phyloP scores from a whole-genome alignment of 2,888 invertebrate species.

The Dryomyza anilis region DNA sequence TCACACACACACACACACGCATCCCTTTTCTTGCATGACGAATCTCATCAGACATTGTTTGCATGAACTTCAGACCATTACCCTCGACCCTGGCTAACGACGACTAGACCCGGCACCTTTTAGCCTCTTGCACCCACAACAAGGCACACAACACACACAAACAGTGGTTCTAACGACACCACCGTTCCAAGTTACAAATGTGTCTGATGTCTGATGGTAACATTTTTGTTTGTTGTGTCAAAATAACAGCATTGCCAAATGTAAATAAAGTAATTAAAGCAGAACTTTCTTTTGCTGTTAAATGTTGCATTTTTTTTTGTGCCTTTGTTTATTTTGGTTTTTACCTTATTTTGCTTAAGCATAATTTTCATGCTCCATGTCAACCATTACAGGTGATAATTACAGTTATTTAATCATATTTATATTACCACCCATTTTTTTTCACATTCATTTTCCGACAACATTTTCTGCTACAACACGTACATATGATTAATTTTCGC shows the following conservation, averaged over 20 bases:
- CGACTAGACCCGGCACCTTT: not conserved
- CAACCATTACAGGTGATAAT: slow-evolving; percentile 50
- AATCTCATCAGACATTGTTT: slow-evolving; percentile 46
- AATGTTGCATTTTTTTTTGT: not conserved
- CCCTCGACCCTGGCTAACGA: not conserved
- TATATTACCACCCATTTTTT: slow-evolving; percentile 46
- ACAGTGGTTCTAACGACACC: not conserved
- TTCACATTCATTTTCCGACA: slow-evolving; percentile 15
- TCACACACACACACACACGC: slow-evolving; percentile 10
- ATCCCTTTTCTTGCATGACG: slow-evolving; percentile 45
- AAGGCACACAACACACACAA: not conserved
- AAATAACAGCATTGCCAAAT: slow-evolving; percentile 35
- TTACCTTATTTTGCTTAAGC: slow-evolving; percentile 29
- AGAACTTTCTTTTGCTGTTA: slow-evolving; percentile 4
- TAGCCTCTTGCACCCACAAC: not conserved
- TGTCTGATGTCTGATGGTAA: not conserved
- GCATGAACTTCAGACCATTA: slow-evolving; percentile 8
- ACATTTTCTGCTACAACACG: slow-evolving; percentile 1
- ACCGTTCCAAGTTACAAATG: no score
- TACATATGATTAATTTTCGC: slow-evolving; percentile 49
- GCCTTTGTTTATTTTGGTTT: not conserved
- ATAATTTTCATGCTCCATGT: slow-evolving; percentile 33
- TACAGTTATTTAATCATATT: slow-evolving; percentile 51
- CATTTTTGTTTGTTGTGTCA: not conserved
- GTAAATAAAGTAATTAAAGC: slow-evolving; percentile 54